These are phyloP conservation scores for Solea solea DNA, from an alignment of 2,113 vertebrate genomes.

Conservation along the genomic window DNA sequence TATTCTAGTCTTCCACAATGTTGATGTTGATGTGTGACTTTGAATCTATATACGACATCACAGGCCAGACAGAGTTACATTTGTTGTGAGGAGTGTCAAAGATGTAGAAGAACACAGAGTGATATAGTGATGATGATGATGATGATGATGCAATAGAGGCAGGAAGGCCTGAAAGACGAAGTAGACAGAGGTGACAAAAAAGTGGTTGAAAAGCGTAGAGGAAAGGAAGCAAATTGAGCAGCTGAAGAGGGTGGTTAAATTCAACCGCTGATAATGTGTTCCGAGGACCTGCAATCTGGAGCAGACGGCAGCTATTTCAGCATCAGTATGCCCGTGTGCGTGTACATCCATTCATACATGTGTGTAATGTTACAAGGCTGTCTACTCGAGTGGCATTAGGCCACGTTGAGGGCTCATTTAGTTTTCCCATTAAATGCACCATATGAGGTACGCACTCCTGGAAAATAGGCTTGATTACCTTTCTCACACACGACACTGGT, in stretches of 20 bases:
- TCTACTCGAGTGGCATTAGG: constrained; percentile 62
- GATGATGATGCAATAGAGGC: constrained; percentile 13
- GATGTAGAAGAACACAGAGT: constrained; percentile 19
- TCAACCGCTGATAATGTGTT: constrained; percentile 61
- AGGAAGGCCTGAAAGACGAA: not conserved
- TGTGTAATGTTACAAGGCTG: constrained; percentile 40
- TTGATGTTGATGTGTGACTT: constrained; percentile 5
- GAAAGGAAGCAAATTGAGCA: constrained; percentile 44
- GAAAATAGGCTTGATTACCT: constrained; percentile 52
- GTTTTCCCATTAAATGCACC: constrained; percentile 49
- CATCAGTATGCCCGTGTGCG: constrained; percentile 22
- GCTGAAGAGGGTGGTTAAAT: constrained; percentile 65
- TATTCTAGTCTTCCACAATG: too few relatives aligned
- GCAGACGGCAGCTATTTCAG: constrained; percentile 46
- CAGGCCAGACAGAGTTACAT: constrained; percentile 38
- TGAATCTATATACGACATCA: constrained; percentile 35
- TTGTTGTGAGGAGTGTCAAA: constrained; percentile 44
- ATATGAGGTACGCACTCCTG: constrained; percentile 26
- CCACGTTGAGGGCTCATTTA: constrained; percentile 59
- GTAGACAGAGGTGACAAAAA: constrained; percentile 20
- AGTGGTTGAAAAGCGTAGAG: constrained; percentile 14
- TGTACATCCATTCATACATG: constrained; percentile 35
- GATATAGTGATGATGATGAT: constrained; percentile 15
- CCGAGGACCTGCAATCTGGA: constrained; percentile 44
- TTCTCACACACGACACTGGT: constrained; percentile 20